phyloP scores from a whole-genome alignment of 2,888 invertebrate genomes.

The Andrena minutula region DNA sequence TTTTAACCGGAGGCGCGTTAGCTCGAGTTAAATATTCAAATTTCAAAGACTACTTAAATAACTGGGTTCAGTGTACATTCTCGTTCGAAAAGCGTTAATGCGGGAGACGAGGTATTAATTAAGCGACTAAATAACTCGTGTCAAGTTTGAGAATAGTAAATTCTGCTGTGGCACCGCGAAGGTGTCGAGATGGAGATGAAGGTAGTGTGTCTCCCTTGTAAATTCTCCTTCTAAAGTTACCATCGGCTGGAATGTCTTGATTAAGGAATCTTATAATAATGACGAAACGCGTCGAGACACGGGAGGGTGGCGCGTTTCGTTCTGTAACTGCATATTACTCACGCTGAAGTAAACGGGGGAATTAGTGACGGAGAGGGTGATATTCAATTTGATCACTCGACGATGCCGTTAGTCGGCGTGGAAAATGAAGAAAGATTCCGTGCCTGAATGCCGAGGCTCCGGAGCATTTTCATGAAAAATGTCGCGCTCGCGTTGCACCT shows the following conservation, averaged over 20 bases:
- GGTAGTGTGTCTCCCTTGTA: not conserved
- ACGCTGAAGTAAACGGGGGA: conserved; percentile 26
- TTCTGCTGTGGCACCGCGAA: not conserved
- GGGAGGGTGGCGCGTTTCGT: not conserved
- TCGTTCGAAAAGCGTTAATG: not conserved
- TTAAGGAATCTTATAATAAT: conserved; percentile 31
- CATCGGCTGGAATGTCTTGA: conserved; percentile 22
- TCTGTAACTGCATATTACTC: conserved; percentile 4
- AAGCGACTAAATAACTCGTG: not conserved
- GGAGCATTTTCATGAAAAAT: not conserved
- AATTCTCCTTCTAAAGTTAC: conserved; percentile 19
- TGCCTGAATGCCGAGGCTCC: too few relatives aligned
- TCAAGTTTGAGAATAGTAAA: conserved; percentile 35
- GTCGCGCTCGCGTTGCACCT: not conserved
- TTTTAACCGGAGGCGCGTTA: not conserved
- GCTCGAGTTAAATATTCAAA: conserved; percentile 11
- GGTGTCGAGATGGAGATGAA: not conserved
- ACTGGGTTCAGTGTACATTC: not conserved
- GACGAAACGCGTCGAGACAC: conserved; percentile 7
- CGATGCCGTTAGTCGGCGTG: too few relatives aligned
- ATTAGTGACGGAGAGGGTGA: not conserved
- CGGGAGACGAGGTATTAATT: conserved; percentile 31
- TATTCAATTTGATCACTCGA: too few relatives aligned
- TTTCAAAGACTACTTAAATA: not conserved
- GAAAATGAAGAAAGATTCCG: too few relatives aligned